Evolutionary conservation across 2,113 vertebrate species (phyloP), one percentile per base, ranked within the genome.

Genomic region (Bothrops jararaca): DNA sequence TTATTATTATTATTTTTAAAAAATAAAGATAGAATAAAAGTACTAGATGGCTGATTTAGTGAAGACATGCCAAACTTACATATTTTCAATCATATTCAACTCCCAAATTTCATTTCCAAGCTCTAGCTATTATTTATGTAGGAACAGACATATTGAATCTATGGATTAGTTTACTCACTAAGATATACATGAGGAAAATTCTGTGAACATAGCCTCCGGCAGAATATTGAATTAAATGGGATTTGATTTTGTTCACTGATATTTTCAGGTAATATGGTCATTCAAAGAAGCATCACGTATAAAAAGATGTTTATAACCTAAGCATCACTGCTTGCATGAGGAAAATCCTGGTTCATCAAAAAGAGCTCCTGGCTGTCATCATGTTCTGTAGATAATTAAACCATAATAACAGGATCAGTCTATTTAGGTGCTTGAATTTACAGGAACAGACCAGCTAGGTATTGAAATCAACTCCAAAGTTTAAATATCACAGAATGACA

Each of bases 21-120:
- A 93, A 94, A 89, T 86, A 22, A 54, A 89, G 26, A 20, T 50
- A 89, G 89, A 91, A 69, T 13, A 94, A 58, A 15, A 39, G 53
- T 92, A 80, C 53, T 93, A 56, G 91, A 93, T 64, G 18, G 22
- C 57, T 18, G 92, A 26, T 24, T 95, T 85, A 53, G 85, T 29
- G 39, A 39, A 80, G 5, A 88, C 42, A 64, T 92, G 60, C 52
- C 60, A 92, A 92, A 80, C 50, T 74, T 74, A 56, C 58, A 88
- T 74, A 42, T 88, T 88, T 92, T 11, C 24, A 34, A 50, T 34
- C 86, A 26, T 29, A 26, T 74, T 52, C 58, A 88, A 80, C 52
- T 45, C 48, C 23, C 24, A 80, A 60, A 13, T 34, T 74, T 29
- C 50, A 26, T 74, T 74, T 92, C 34, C 39, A 92, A 92, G 85